Conservation (phyloP, 1,140 invertebrate genomes). For the Ips nitidus region DNA sequence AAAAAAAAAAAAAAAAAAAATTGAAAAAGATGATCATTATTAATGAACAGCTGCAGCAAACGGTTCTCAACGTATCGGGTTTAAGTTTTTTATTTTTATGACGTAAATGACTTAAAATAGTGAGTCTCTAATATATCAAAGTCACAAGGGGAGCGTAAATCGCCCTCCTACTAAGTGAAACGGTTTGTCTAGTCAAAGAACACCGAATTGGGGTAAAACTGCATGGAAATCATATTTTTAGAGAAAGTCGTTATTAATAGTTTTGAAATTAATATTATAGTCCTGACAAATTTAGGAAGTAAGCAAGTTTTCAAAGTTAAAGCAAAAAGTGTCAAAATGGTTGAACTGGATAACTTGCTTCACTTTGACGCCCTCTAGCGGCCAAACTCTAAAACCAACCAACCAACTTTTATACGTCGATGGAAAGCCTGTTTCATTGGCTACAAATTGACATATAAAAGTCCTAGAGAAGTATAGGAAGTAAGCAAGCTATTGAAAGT, state of each 20-base stretch:
- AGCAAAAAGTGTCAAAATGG: not conserved
- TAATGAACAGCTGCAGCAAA: slow-evolving; percentile 41
- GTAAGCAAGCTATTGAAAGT: no score
- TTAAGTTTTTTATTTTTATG: slow-evolving; percentile 40
- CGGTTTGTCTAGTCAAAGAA: slow-evolving; percentile 1
- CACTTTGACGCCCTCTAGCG: no score
- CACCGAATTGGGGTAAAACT: not conserved
- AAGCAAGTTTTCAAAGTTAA: slow-evolving; percentile 1
- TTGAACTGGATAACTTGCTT: not conserved
- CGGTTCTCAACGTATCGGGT: slow-evolving; percentile 48
- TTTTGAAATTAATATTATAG: slow-evolving; percentile 1
- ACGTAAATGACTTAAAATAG: slow-evolving; percentile 27
- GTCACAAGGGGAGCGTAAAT: slow-evolving; percentile 36
- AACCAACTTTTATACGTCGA: no score
- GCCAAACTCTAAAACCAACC: no score
- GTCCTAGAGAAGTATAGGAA: no score
- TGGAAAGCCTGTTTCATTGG: no score
- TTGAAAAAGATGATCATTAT: slow-evolving; percentile 38
- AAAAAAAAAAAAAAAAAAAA: slow-evolving; percentile 18
- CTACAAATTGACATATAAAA: not conserved
- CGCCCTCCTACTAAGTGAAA: slow-evolving; percentile 36
- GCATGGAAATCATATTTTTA: not conserved
- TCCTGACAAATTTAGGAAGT: not conserved
- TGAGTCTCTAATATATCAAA: slow-evolving; percentile 33
- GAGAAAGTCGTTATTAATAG: no score